A percentile compares a stretch with the other conserved stretches of the same genome.
Conservation (phyloP, 2,888 invertebrate species). For the Cephus pygmeus region DNA sequence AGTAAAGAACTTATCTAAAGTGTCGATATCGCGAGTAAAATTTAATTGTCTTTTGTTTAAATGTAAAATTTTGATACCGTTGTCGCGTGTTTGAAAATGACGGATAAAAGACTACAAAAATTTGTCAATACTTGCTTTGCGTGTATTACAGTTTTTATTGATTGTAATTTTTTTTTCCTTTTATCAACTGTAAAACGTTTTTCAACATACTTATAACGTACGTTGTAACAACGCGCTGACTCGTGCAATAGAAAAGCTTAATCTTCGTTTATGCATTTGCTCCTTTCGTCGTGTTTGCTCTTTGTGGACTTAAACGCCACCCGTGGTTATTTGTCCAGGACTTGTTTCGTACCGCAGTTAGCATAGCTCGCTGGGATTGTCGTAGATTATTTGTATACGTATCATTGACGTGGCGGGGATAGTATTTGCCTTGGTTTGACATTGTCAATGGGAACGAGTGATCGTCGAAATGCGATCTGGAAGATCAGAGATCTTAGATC, state of each 20-base stretch:
- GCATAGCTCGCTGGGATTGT: background rate
- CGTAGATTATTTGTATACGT: background rate
- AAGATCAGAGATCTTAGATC: background rate
- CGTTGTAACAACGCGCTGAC: background rate
- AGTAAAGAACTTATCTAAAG: background rate
- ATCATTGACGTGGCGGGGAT: background rate
- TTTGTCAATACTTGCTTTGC: too few relatives aligned
- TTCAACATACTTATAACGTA: background rate
- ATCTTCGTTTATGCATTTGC: background rate
- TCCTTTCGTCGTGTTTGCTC: background rate
- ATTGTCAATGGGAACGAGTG: background rate
- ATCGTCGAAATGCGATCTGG: background rate
- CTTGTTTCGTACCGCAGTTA: background rate
- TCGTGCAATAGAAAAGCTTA: background rate
- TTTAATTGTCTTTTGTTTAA: too few relatives aligned
- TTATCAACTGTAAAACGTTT: background rate
- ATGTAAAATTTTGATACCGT: too few relatives aligned
- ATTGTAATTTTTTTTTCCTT: too few relatives aligned
- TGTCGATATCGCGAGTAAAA: background rate
- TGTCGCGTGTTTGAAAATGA: too few relatives aligned
- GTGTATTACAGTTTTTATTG: too few relatives aligned
- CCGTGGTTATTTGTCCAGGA: background rate
- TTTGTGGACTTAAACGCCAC: background rate
- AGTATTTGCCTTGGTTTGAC: slow-evolving; percentile 5
- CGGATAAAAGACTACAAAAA: too few relatives aligned